A percentile compares a stretch with the other conserved stretches of the same genome.
These are phyloP conservation scores for Dasypus novemcinctus DNA, from an alignment of 2,113 vertebrate genomes.

Conservation along the genomic window DNA sequence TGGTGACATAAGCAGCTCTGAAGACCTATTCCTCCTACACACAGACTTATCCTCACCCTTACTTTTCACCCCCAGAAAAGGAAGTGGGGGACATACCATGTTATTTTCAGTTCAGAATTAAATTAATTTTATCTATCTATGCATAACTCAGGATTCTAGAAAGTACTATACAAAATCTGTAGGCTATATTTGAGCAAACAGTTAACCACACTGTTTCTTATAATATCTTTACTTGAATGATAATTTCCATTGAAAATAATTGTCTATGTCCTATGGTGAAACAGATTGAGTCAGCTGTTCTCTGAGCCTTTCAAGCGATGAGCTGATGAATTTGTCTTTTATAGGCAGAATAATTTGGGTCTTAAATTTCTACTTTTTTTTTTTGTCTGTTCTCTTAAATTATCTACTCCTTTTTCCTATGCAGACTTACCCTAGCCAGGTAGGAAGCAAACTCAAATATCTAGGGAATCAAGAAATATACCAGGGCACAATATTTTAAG, in stretches of 20 bases:
- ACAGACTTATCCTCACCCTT: neutral
- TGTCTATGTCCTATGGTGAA: slow-evolving; percentile 63
- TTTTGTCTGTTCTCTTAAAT: slow-evolving; percentile 16
- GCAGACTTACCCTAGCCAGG: neutral
- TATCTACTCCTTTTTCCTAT: neutral
- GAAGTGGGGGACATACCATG: neutral
- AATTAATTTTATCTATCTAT: slow-evolving; percentile 54
- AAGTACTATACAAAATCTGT: slow-evolving; percentile 52
- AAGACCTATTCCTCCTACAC: slow-evolving; percentile 59
- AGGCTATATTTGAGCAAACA: slow-evolving; percentile 63
- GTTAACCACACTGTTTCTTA: slow-evolving; percentile 60
- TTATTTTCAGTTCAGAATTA: slow-evolving; percentile 53
- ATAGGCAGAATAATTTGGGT: slow-evolving; percentile 36
- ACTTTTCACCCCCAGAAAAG: slow-evolving; percentile 23
- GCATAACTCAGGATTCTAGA: slow-evolving; percentile 35
- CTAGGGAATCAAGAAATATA: neutral
- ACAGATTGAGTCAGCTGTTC: slow-evolving; percentile 70
- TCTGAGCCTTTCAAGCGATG: slow-evolving; percentile 46
- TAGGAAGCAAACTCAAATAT: neutral
- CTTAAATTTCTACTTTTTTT: slow-evolving; percentile 19
- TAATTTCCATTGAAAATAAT: slow-evolving; percentile 71
- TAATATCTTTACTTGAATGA: slow-evolving; percentile 65
- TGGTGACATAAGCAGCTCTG: slow-evolving; percentile 4
- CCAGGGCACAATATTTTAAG: neutral
- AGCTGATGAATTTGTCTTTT: slow-evolving; percentile 53